phyloP scores from a whole-genome alignment of 2,888 invertebrate genomes.

The Leucania comma region DNA sequence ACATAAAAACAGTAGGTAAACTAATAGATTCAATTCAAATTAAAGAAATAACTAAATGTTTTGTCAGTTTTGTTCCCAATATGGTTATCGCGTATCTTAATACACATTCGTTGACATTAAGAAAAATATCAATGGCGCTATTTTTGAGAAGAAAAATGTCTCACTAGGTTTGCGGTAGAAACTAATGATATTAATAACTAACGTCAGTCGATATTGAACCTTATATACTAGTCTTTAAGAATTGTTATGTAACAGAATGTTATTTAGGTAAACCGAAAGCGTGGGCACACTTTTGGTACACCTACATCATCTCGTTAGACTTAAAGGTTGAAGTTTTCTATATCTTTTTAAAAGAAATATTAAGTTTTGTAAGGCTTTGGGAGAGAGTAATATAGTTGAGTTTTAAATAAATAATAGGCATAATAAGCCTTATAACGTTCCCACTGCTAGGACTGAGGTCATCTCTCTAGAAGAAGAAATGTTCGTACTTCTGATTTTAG shows the following conservation, averaged over 20 bases:
- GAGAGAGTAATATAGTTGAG: background rate
- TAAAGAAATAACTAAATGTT: constrained; percentile 21
- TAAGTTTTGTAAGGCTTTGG: background rate
- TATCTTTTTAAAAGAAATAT: constrained; percentile 11
- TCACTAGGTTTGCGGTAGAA: constrained; percentile 34
- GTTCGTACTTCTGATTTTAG: too few relatives aligned
- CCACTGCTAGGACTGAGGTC: too few relatives aligned
- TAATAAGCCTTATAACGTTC: too few relatives aligned
- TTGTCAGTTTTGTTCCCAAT: constrained; percentile 17
- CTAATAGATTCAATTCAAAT: constrained; percentile 30
- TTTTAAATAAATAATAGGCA: too few relatives aligned
- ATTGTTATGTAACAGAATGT: background rate
- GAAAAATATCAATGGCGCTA: constrained; percentile 29
- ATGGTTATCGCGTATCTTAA: constrained; percentile 47
- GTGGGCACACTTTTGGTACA: constrained; percentile 45
- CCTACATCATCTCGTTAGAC: constrained; percentile 38
- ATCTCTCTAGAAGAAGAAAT: too few relatives aligned
- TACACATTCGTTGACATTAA: constrained; percentile 36
- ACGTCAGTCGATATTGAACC: constrained; percentile 30
- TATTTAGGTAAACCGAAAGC: background rate
- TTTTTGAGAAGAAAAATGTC: constrained; percentile 51
- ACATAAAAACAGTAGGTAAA: background rate
- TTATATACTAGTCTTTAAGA: background rate
- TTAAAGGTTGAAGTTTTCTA: constrained; percentile 18
- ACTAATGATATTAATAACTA: constrained; percentile 14